phyloP scores from a whole-genome alignment of 2,888 invertebrate species.

The Pardosa pseudoannulata region DNA sequence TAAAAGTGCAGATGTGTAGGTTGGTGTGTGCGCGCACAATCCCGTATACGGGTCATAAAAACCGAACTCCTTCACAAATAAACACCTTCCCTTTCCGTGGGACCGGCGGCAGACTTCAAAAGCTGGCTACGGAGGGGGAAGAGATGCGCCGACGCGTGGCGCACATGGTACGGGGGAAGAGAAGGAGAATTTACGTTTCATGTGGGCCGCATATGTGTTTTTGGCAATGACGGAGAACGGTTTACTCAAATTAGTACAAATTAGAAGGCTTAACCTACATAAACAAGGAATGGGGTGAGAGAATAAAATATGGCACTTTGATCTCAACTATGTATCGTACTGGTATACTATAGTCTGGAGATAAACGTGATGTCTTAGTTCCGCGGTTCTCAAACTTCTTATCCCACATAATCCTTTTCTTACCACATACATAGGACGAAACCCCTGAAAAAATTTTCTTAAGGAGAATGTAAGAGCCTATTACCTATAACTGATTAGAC shows the following conservation, averaged over 20 bases:
- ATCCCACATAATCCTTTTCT: too few species aligned
- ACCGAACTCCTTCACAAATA: constrained; percentile 55
- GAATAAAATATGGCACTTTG: too few species aligned
- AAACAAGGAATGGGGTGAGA: too few species aligned
- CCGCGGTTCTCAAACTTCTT: too few species aligned
- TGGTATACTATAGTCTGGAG: too few species aligned
- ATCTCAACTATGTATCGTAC: too few species aligned
- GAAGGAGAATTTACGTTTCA: constrained; percentile 35
- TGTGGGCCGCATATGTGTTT: constrained; percentile 41
- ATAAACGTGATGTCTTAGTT: too few species aligned
- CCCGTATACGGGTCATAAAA: constrained; percentile 35
- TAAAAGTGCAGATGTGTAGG: constrained; percentile 35
- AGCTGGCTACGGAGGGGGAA: background rate
- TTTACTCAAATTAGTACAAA: constrained; percentile 4
- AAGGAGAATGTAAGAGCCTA: too few species aligned
- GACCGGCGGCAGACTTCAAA: constrained; percentile 55
- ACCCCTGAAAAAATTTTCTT: too few species aligned
- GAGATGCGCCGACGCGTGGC: constrained; percentile 68
- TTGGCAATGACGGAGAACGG: background rate
- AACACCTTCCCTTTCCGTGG: constrained; percentile 57
- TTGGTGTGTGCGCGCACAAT: background rate
- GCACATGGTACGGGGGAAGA: constrained; percentile 43
- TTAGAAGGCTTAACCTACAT: background rate
- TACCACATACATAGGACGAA: too few species aligned
- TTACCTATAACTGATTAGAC: too few species aligned